Evolutionary conservation across 1,140 invertebrate species (phyloP).

Genomic region (Halesus radiatus): DNA sequence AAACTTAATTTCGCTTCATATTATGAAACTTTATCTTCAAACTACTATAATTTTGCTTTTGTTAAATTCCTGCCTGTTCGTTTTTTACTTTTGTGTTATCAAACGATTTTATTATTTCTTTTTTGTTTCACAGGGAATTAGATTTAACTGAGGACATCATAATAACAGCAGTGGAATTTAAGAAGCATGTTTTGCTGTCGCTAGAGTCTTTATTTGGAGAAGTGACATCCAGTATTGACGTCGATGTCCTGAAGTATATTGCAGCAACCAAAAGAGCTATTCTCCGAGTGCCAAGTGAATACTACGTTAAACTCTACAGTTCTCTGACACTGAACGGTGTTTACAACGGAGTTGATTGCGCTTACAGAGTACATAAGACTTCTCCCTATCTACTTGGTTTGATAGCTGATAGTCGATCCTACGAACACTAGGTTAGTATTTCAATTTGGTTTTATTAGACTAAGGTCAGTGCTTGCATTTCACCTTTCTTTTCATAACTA

Average conservation of each 20-base stretch:
- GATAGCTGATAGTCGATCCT: conserved; percentile 62
- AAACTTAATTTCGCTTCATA: conserved; percentile 10
- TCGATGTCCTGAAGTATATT: conserved; percentile 75
- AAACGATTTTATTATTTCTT: no score
- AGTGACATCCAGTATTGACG: conserved; percentile 68
- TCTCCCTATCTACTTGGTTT: conserved; percentile 62
- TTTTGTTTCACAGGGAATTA: conserved; percentile 68
- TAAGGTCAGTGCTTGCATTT: no score
- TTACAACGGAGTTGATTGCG: conserved; percentile 70
- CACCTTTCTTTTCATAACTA: no score
- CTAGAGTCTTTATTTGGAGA: conserved; percentile 73
- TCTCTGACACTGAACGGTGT: conserved; percentile 71
- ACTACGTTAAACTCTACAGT: conserved; percentile 71
- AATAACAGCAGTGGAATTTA: conserved; percentile 69
- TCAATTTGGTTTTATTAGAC: background rate
- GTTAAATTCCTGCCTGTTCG: background rate
- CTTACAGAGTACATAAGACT: conserved; percentile 72
- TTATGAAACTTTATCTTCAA: conserved; percentile 4
- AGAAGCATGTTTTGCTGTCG: conserved; percentile 72
- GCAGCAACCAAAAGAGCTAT: conserved; percentile 66
- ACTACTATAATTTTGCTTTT: background rate
- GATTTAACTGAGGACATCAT: conserved; percentile 60
- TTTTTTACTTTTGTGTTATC: background rate
- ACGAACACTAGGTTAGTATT: conserved; percentile 58
- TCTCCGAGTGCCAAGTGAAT: conserved; percentile 70